Percentiles rank a stretch among this genome's conserved stretches.
Evolutionary conservation across 2,797 vertebrate genomes (phyloP).

Genomic region (Anguilla obscura): DNA sequence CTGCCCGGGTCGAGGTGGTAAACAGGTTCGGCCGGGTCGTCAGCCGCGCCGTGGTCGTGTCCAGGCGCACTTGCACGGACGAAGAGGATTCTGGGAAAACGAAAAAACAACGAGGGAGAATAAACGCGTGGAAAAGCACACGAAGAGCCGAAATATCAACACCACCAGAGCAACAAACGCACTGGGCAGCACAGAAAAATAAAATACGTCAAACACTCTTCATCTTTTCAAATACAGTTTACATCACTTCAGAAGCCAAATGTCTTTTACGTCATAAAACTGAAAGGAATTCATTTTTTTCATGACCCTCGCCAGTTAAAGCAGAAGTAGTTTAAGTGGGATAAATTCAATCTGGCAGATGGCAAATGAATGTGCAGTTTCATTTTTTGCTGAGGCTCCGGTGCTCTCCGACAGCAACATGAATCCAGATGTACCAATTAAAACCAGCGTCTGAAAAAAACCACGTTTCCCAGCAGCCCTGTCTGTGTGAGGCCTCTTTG

Average conservation of each 20-base stretch:
- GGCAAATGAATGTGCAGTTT: not conserved
- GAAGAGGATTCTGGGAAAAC: slow-evolving; percentile 65
- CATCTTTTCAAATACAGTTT: not conserved
- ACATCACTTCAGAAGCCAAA: not conserved
- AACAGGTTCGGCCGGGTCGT: slow-evolving; percentile 75
- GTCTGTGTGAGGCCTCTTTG: not conserved
- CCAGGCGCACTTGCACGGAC: slow-evolving; percentile 58
- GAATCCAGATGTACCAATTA: slow-evolving; percentile 2
- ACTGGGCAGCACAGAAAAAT: not conserved
- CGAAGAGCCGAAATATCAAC: no score
- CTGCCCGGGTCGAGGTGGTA: slow-evolving; percentile 66
- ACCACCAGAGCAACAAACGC: not conserved
- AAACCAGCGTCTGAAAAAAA: not conserved
- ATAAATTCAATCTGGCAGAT: slow-evolving; percentile 14
- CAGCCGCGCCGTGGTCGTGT: slow-evolving; percentile 56
- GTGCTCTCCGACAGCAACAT: not conserved
- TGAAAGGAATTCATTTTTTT: slow-evolving; percentile 4
- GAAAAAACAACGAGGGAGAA: not conserved
- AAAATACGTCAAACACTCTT: not conserved
- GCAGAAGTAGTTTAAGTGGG: not conserved
- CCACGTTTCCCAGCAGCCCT: not conserved
- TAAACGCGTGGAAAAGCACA: not conserved
- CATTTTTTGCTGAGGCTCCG: not conserved
- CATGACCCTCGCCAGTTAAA: slow-evolving; percentile 16
- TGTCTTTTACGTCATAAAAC: not conserved